phyloP scores from a whole-genome alignment of 37 sponge, comb jelly and placozoan species.

The Hexactinellida sp. region DNA sequence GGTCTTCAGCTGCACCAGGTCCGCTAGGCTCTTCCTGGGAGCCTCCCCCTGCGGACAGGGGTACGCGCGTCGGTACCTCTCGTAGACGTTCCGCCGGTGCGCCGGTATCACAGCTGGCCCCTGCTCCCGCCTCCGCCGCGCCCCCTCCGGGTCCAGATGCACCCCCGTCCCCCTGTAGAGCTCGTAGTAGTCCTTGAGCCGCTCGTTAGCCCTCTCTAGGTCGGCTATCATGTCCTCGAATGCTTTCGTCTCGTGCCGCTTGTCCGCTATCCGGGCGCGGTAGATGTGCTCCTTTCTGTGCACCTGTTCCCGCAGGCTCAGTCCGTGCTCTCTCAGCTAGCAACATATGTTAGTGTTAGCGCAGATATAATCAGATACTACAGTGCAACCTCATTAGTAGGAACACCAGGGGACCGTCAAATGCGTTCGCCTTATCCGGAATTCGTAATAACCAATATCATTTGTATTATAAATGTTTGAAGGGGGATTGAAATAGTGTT shows the following conservation, averaged over 20 bases:
- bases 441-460: too few species aligned
- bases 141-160: neutral
- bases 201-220: neutral
- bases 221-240: neutral
- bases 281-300: slow-evolving; percentile 1
- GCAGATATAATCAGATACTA: too few species aligned
- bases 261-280: neutral
- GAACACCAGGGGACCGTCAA: too few species aligned
- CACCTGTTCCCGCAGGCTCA: neutral
- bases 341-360: too few species aligned
- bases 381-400: too few species aligned
- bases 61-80: neutral
- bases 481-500: too few species aligned
- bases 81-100: neutral
- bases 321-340: neutral
- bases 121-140: neutral
- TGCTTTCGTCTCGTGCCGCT: neutral
- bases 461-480: too few species aligned
- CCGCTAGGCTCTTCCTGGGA: neutral
- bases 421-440: too few species aligned
- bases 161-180: neutral
- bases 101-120: neutral
- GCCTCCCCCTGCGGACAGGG: neutral
- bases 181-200: slow-evolving; percentile 2
- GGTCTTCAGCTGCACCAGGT: neutral